phyloP scores from a whole-genome alignment of 2,888 invertebrate genomes.

The Leucoma salicis region DNA sequence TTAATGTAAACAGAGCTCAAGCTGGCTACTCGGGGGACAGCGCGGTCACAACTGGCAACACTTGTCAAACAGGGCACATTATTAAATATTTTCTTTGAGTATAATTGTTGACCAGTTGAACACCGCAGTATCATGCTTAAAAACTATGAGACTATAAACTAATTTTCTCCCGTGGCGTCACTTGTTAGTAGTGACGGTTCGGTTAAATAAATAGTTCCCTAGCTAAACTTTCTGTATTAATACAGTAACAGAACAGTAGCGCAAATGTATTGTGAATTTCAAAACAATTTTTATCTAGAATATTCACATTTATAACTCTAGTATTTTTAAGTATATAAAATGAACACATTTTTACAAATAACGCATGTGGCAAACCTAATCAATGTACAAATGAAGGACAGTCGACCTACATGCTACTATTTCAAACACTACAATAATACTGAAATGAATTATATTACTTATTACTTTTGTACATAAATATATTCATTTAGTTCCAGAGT shows the following conservation, averaged over 20 bases:
- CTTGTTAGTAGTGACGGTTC: neutral
- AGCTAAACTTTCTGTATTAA: neutral
- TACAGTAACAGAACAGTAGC: neutral
- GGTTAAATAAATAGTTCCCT: constrained; percentile 16
- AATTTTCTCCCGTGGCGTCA: constrained; percentile 2
- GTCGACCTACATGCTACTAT: constrained; percentile 2
- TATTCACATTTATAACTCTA: too few relatives aligned
- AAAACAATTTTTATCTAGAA: too few relatives aligned
- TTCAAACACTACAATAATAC: constrained; percentile 10
- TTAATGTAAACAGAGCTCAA: too few relatives aligned
- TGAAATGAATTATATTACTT: constrained; percentile 7
- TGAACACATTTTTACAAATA: too few relatives aligned
- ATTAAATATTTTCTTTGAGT: too few relatives aligned
- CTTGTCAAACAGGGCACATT: too few relatives aligned
- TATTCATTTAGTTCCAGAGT: constrained; percentile 8
- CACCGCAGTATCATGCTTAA: constrained; percentile 1
- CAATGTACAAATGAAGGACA: constrained; percentile 8
- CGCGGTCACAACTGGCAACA: too few relatives aligned
- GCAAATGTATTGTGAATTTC: too few relatives aligned
- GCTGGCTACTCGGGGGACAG: too few relatives aligned
- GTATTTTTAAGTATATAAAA: too few relatives aligned
- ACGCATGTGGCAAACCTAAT: neutral
- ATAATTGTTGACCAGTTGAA: neutral
- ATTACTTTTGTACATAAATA: constrained; percentile 10
- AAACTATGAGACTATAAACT: constrained; percentile 4